Evolutionary conservation across 2,113 vertebrate genomes (phyloP), one percentile per base, ranked within the genome.

Genomic region (Amazona vittata): DNA sequence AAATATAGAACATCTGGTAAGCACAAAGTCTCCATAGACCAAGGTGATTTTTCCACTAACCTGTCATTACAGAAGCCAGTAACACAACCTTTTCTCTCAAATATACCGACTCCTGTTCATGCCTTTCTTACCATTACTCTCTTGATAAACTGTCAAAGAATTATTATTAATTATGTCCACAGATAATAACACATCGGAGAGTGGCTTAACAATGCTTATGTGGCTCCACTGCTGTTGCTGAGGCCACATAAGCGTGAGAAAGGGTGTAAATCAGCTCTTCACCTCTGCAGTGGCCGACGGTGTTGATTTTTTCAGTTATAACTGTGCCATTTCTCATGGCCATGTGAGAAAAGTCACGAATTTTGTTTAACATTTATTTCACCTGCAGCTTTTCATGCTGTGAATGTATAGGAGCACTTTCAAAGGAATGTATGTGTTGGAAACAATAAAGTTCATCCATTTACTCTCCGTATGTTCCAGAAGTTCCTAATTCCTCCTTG

Each of bases 1-100:
- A 96, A 94, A 89, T 73, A 67, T 12, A 76, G 73, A 95, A 83
- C 43, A 74, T 74, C 46, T 90, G 82, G 43, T 76, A 90, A 80
- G 84, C 2, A n/a, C 19, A 53, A 79, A 86, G 28, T 65, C 52
- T 65, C 52, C 50, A 39, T 4, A 86, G 43, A 59, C 9, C 89
- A 50, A 20, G 19, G 29, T 3, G 81, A 25, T 59, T 77, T 83
- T 96, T 77, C 25, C 43, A 59, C 64, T 91, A 64, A 43, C 8
- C 16, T 76, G 19, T 76, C 3, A 0, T 84, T 67, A 63, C 2
- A 90, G 55, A 35, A 86, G 24, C 19, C 60, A 41, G 25, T 25
- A 67, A 77, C 4, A 65, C 24, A 62, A 64, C 5, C 4, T 68
- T 78, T 85, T 67, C 17, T 37, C 92, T 53, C 17, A 59, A 69